Conservation (phyloP, 2,113 vertebrate genomes). For the Albula goreensis region DNA sequence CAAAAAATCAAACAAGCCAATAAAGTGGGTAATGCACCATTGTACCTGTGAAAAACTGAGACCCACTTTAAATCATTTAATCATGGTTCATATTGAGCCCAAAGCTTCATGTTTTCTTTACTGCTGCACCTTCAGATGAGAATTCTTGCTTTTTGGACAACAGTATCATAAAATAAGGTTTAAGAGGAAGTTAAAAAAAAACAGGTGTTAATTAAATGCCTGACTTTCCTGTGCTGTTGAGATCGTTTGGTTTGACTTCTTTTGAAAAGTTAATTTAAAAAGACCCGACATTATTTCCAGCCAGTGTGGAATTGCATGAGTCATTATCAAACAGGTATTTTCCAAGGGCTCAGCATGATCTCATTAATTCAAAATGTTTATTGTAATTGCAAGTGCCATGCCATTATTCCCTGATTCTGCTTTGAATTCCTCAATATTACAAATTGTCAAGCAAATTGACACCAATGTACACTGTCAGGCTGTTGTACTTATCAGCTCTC, state of each 20-base stretch:
- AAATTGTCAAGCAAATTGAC: neutral
- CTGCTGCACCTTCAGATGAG: neutral
- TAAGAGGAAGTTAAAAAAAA: neutral
- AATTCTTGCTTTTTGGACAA: neutral
- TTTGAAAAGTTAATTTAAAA: neutral
- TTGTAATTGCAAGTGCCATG: neutral
- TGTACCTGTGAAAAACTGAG: too few species aligned
- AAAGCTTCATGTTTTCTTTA: too few species aligned
- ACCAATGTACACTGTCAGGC: neutral
- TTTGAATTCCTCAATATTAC: neutral
- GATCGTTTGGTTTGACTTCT: constrained; percentile 1
- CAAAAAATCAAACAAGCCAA: too few species aligned
- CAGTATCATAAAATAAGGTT: neutral
- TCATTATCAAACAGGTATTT: neutral
- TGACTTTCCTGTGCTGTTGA: neutral
- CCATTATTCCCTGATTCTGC: neutral
- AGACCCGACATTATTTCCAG: neutral
- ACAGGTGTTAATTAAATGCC: neutral
- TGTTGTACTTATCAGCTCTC: neutral
- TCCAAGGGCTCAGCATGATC: neutral
- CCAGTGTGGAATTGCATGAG: neutral
- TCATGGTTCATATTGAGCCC: too few species aligned
- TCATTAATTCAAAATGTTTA: neutral
- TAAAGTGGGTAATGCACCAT: too few species aligned
- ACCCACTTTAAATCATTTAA: too few species aligned